Base-by-base conservation (phyloP, 2,888 invertebrate species). In the Torymus texanus region DNA sequence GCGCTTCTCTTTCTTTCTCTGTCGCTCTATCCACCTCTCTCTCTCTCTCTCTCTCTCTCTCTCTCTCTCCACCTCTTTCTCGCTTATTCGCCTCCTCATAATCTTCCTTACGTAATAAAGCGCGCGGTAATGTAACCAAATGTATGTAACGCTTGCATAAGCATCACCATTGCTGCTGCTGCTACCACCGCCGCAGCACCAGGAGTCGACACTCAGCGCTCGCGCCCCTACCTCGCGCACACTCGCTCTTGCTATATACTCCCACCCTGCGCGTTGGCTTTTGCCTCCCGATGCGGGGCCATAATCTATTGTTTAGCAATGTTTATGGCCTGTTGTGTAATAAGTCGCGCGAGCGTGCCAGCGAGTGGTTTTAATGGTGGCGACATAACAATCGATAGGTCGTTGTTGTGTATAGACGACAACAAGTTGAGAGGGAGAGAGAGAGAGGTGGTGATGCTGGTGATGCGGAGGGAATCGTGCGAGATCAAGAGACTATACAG, bases 131-230 rank as follows among this genome's bases (percentile, higher is more conserved):
- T 88, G 87, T 88, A 89, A 88, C 88, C 88, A 88, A 89, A 89
- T 89, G 88, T 88, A 89, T 89, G 88, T 89, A 88, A 89, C 86
- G 86, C 88, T 89, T 88, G 87, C 88, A 87, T 89, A 89, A 88
- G 87, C 61, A 21, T 21, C 21, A 21, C 21, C 21, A 21, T n/a
- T n/a, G n/a, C n/a, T n/a, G 10, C 24, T 16, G 65, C 41, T 41
- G 41, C 41, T 8, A 8, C 41, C 41, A 8, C 41, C 41, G 53
- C 24, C n/a, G 53, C 16, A 71, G n/a, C 56, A n/a, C 70, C 41
- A 55, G n/a, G n/a, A 55, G 70, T 78, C 55, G 56, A 12, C 41
- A 41, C 55, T 51, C 21, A 2, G n/a, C 13, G 18, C 55, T n/a
- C 67, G 63, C 24, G 16, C 50, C 67, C 21, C 18, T 12, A 21